Conservation (phyloP, 1,140 invertebrate genomes). For the Drosophila bocki region DNA sequence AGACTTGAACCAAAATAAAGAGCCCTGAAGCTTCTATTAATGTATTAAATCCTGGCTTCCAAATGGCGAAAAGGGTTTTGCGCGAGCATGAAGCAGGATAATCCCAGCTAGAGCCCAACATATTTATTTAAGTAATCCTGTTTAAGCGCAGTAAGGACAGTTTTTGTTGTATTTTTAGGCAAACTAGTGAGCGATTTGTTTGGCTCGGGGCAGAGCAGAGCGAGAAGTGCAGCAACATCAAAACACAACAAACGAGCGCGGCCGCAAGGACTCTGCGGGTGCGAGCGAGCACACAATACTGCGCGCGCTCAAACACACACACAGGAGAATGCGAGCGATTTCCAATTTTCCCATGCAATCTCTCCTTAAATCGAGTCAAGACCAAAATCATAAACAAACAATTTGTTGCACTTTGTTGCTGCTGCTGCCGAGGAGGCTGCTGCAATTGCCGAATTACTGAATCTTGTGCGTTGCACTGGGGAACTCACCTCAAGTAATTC, state of each 20-base stretch:
- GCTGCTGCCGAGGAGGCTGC: neutral
- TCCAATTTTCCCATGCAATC: constrained; percentile 53
- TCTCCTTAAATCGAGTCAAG: constrained; percentile 47
- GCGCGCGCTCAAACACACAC: constrained; percentile 34
- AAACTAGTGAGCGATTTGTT: constrained; percentile 36
- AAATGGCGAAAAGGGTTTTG: neutral
- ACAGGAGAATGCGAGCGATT: constrained; percentile 23
- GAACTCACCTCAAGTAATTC: constrained; percentile 67
- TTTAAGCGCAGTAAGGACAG: constrained; percentile 11
- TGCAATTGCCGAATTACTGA: constrained; percentile 6
- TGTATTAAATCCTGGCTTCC: too few relatives aligned
- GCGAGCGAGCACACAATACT: constrained; percentile 70
- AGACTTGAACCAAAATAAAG: neutral
- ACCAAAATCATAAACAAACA: constrained; percentile 35
- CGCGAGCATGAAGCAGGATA: neutral
- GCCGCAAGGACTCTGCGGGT: constrained; percentile 48
- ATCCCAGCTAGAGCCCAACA: neutral
- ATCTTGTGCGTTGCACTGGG: constrained; percentile 7
- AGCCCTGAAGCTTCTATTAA: neutral
- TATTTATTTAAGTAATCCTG: constrained; percentile 25
- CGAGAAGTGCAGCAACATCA: constrained; percentile 72
- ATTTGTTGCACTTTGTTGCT: constrained; percentile 58
- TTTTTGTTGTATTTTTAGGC: constrained; percentile 38
- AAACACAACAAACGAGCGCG: constrained; percentile 67
- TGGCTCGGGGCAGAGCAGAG: constrained; percentile 22